Conservation (phyloP, 2,888 invertebrate species). For the Synergus gifuensis region DNA sequence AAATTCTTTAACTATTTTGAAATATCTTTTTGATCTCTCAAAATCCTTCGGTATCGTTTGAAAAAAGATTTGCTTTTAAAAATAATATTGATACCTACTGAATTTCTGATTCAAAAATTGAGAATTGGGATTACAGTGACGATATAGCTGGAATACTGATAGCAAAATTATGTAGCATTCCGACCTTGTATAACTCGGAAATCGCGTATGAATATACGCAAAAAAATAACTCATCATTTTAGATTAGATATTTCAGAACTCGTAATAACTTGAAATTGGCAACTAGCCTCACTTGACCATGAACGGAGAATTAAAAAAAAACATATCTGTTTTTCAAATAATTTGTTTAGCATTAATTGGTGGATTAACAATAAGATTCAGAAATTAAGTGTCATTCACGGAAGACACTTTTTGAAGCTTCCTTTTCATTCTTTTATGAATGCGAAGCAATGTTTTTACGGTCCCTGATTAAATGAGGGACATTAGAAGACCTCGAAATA, state of each 20-base stretch:
- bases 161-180: not conserved
- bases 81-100: not conserved
- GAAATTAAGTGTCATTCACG: not conserved
- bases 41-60: too few relatives aligned
- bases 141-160: not conserved
- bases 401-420: not conserved
- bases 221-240: not conserved
- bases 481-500: not conserved
- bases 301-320: not conserved
- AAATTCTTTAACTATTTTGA: too few relatives aligned
- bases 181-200: slow-evolving; percentile 1
- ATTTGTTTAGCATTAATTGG: not conserved
- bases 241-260: not conserved
- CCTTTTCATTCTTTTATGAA: not conserved
- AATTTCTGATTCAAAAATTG: not conserved
- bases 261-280: not conserved
- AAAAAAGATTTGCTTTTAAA: not conserved
- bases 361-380: not conserved
- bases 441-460: not conserved
- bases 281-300: not conserved
- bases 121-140: not conserved
- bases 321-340: not conserved
- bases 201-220: not conserved
- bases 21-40: not conserved
- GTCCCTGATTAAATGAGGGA: too few relatives aligned